Base-by-base conservation (phyloP, 2,113 vertebrate species). In the Ptyas mucosa region DNA sequence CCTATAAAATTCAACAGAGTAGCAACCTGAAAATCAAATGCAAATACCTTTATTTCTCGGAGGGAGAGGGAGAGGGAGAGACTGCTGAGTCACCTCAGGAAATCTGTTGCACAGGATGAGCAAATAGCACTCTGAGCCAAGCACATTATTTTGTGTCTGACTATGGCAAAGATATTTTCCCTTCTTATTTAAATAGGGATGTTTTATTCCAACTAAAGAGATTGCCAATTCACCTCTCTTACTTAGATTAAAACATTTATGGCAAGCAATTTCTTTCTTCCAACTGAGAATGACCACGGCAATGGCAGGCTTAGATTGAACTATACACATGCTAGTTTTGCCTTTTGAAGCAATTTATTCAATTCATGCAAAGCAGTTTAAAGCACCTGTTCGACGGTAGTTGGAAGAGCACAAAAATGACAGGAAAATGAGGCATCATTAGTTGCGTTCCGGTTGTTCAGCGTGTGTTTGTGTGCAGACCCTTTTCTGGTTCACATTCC, bases 351-450 rank as follows among this genome's bases (percentile, higher is more conserved):
- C 94, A 94, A 96, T 96, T 95, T 95, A 94, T 95, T 91, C 93
- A 94, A 85, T 91, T 85, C 92, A 90, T 95, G 90, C 90, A 89
- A 49, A 92, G 85, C 92, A 93, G 95, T 96, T 96, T 97, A 92
- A 34, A 96, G 94, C 94, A 96, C 91, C 96, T 96, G 95, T 96
- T 96, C 94, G 92, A 4, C 94, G 95, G 95, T 93, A 93, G 90
- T 24, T 21, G 64, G 86, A 92, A 87, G 96, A 95, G 96, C 51
- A 95, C 88, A 95, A 94, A 97, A 96, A 96, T 97, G 95, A 96
- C 93, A 91, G 89, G 95, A 97, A 97, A 97, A 97, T 97, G 97
- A 95, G 96, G 96, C 90, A 92, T 95, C 93, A 94, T 97, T 97
- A 95, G 89, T 90, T 69, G 6, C 93, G 90, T 96, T 88, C 91